Evolutionary conservation across 2,113 vertebrate genomes (phyloP).

Genomic region (Pelodiscus sinensis): DNA sequence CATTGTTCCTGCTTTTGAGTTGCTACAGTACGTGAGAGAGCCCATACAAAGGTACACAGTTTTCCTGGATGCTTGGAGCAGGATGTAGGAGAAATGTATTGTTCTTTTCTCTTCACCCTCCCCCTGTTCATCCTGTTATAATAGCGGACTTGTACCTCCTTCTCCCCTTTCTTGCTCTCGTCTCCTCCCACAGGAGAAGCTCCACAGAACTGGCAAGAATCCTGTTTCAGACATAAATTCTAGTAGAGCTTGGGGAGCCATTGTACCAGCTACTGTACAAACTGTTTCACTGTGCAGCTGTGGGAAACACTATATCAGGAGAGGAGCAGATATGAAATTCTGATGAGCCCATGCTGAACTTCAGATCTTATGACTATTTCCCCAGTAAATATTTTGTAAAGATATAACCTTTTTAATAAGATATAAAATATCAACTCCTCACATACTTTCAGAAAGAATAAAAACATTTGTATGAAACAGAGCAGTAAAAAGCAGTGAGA

Average conservation of each 20-base stretch:
- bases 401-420: neutral
- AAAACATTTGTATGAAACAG: neutral
- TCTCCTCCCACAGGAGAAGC: neutral
- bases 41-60: neutral
- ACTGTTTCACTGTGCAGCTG: neutral
- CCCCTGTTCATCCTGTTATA: neutral
- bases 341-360: neutral
- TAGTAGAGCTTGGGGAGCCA: neutral
- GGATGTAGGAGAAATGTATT: neutral
- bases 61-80: neutral
- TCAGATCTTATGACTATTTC: neutral
- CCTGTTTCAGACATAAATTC: neutral
- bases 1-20: neutral
- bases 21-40: neutral
- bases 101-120: neutral
- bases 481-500: neutral
- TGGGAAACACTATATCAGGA: too few species aligned
- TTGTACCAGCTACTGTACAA: neutral
- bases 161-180: neutral
- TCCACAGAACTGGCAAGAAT: neutral
- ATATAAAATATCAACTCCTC: neutral
- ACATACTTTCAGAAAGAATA: neutral
- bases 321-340: neutral
- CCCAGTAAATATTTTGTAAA: neutral
- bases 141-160: neutral